Evolutionary conservation across 2,888 invertebrate species (phyloP), one percentile per base, ranked within the genome.

Genomic region (Parapristionchus giblindavisi): DNA sequence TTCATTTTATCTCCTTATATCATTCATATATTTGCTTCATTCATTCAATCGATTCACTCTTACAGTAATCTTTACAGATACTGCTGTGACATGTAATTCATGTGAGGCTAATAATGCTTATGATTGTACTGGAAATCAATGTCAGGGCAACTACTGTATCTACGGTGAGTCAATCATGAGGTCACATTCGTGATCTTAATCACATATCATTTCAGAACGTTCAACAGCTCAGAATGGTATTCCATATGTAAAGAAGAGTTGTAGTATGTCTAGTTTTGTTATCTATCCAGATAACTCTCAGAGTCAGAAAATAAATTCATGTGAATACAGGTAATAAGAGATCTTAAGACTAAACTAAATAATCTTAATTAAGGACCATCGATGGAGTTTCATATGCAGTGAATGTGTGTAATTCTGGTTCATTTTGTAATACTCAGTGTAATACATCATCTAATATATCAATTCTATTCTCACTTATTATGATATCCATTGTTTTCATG

Each of bases 331-430:
- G 43, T 43, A 43, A 43, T 14, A 8, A 14, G 43, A 14, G 43
- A 43, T 43, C 17, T 8, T 8, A 14, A 43, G 17, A 43, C 17
- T 17, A 14, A 14, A 14, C 11, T 29, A 56, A n/a, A 27, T 3
- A 27, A 40, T 17, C 21, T 32, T 2, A 4, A 38, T 56, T 54
- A 54, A 72, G 72, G 21, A 60, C 60, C 8, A 32, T 72, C 60
- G 27, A 56, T n/a, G 72, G 72, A 0, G 24, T 48, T 4, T 32
- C 29, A 14, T 72, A 48, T 17, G 60, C 72, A n/a, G 38, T 60
- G 48, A 36, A 72, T 32, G 60, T 72, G 48, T 72, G 72, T 60
- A 72, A 72, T 48, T 43, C 60, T 8, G 60, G 72, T 2, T 29
- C 29, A 11, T 58, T 48, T 60, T 72, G 72, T 48, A 48, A 54